A percentile compares a stretch with the other conserved stretches of the same genome.
Conservation (phyloP, 2,797 vertebrate genomes). For the Tadarida brasiliensis region DNA sequence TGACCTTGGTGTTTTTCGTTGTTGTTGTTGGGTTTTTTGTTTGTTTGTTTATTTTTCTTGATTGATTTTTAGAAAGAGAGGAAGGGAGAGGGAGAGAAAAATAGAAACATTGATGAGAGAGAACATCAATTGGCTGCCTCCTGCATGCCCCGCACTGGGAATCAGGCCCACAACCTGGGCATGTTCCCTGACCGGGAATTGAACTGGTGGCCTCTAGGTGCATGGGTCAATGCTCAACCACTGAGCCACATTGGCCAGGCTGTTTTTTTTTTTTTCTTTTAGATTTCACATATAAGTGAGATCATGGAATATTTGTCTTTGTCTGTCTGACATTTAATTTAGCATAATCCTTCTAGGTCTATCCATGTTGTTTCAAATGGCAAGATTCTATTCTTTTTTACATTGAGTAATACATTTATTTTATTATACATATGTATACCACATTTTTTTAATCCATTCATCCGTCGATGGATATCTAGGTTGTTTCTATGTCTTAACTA, state of each 20-base stretch:
- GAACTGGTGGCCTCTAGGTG: too few species aligned
- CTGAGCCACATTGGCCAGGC: too few species aligned
- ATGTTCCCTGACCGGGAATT: too few species aligned
- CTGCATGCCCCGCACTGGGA: too few species aligned
- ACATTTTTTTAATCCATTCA: not conserved
- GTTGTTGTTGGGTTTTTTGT: too few species aligned
- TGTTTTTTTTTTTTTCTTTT: not conserved
- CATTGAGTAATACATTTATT: not conserved
- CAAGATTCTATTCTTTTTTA: not conserved
- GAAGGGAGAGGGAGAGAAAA: too few species aligned
- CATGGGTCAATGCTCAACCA: too few species aligned
- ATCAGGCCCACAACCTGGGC: too few species aligned
- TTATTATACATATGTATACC: not conserved
- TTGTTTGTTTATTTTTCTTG: too few species aligned
- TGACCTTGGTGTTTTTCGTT: not conserved
- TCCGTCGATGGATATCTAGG: not conserved
- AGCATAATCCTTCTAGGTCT: not conserved
- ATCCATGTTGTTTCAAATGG: not conserved
- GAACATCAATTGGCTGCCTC: too few species aligned
- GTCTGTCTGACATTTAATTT: not conserved
- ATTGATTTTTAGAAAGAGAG: too few species aligned
- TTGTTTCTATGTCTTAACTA: not conserved
- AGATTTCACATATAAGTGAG: not conserved
- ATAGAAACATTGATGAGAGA: too few species aligned
- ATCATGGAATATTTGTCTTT: not conserved